These are phyloP conservation scores for Nephrocerus scutellatus DNA, from an alignment of 2,888 invertebrate species.

Conservation along the genomic window DNA sequence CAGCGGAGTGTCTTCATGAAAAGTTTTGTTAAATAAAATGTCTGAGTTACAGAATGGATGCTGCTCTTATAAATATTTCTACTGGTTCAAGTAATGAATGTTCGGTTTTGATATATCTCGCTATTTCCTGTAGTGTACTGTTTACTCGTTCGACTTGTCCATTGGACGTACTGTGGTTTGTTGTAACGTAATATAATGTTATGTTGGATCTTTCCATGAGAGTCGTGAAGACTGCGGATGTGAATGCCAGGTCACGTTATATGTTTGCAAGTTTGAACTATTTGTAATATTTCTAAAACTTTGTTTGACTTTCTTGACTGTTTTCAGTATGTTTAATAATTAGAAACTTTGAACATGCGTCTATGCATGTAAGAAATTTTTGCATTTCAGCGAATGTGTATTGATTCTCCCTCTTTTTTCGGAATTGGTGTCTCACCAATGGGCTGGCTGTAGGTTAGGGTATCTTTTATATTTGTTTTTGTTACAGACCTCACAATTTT, in stretches of 20 bases:
- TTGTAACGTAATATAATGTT: constrained; percentile 3
- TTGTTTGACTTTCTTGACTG: constrained; percentile 1
- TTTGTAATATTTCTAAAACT: constrained; percentile 13
- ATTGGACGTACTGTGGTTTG: constrained; percentile 11
- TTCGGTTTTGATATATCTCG: background rate
- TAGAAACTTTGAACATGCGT: constrained; percentile 11
- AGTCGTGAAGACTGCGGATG: constrained; percentile 4
- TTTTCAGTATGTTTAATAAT: constrained; percentile 7
- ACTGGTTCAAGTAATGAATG: no score
- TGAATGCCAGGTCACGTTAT: constrained; percentile 7
- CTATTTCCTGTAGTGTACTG: background rate
- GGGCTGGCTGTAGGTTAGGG: constrained; percentile 3
- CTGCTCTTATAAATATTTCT: no score
- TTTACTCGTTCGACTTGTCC: background rate
- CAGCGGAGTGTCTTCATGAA: no score
- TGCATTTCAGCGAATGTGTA: constrained; percentile 4
- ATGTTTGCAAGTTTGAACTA: constrained; percentile 5
- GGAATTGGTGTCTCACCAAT: constrained; percentile 10
- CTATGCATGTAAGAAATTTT: constrained; percentile 5
- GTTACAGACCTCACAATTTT: constrained; percentile 6
- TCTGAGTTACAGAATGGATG: no score
- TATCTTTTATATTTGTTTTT: constrained; percentile 10
- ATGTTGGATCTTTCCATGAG: constrained; percentile 4
- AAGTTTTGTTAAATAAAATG: no score
- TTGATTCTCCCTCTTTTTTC: constrained; percentile 2